Evolutionary conservation across 2,113 vertebrate species (phyloP).

Genomic region (Bubalus kerabau): DNA sequence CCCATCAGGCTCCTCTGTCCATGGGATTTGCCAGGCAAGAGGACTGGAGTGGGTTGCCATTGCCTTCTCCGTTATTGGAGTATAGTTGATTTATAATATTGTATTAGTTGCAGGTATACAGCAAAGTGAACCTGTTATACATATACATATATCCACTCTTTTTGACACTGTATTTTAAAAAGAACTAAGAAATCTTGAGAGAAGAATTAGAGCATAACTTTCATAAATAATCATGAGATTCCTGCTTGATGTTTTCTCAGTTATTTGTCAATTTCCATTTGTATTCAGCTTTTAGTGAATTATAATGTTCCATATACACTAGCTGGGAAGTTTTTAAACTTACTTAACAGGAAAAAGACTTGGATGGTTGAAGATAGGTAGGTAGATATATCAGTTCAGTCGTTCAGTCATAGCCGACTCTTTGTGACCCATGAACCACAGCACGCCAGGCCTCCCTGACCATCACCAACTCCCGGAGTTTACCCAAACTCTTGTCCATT

Average conservation of each 20-base stretch:
- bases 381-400: not conserved
- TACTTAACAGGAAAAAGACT: not conserved
- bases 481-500: not conserved
- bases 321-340: not conserved
- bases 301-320: not conserved
- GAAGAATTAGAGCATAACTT: not conserved
- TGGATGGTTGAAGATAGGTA: not conserved
- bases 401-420: fast-evolving
- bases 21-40: too few species aligned
- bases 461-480: not conserved
- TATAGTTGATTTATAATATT: not conserved
- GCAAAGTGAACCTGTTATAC: not conserved
- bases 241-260: not conserved
- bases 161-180: not conserved
- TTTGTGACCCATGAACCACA: not conserved
- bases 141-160: not conserved
- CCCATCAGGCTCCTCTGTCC: too few species aligned
- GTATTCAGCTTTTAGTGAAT: not conserved
- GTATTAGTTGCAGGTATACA: not conserved
- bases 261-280: not conserved
- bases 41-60: too few species aligned
- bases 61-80: not conserved
- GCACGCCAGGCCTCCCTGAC: not conserved
- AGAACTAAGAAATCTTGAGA: not conserved
- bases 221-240: not conserved